A percentile compares a stretch with the other conserved stretches of the same genome.
Conservation (phyloP, 2,888 invertebrate species). For the Troides helena region DNA sequence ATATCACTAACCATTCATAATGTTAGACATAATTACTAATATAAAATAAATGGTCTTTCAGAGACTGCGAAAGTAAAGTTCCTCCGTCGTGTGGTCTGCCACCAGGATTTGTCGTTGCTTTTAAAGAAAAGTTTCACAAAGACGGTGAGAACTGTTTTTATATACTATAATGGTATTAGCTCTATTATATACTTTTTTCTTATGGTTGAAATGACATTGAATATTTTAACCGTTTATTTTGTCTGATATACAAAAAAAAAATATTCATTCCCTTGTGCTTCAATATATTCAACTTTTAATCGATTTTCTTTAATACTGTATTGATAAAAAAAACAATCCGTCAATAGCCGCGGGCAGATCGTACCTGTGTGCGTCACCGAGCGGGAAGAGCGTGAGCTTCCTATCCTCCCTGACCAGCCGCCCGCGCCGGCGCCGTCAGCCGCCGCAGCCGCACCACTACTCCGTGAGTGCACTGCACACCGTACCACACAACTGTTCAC, state of each 20-base stretch:
- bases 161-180: no score
- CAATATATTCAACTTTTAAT: no score
- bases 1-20: no score
- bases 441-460: slow-evolving; percentile 68
- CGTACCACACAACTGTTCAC: background rate
- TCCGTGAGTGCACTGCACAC: slow-evolving; percentile 34
- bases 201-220: no score
- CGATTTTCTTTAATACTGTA: no score
- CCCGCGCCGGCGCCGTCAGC: slow-evolving; percentile 73
- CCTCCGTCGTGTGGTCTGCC: slow-evolving; percentile 96
- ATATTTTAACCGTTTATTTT: no score
- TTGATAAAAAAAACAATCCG: no score
- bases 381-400: slow-evolving; percentile 43
- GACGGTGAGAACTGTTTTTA: slow-evolving; percentile 65
- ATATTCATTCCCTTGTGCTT: no score
- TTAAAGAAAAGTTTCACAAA: slow-evolving; percentile 86
- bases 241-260: no score
- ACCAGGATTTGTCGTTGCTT: slow-evolving; percentile 90
- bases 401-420: slow-evolving; percentile 56
- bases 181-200: no score
- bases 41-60: slow-evolving; percentile 43
- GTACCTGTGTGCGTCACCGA: slow-evolving; percentile 53
- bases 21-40: no score
- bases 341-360: slow-evolving; percentile 42
- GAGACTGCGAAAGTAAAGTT: slow-evolving; percentile 94